Evolutionary conservation across 1,140 invertebrate species (phyloP).

Genomic region (Hirudo medicinalis): DNA sequence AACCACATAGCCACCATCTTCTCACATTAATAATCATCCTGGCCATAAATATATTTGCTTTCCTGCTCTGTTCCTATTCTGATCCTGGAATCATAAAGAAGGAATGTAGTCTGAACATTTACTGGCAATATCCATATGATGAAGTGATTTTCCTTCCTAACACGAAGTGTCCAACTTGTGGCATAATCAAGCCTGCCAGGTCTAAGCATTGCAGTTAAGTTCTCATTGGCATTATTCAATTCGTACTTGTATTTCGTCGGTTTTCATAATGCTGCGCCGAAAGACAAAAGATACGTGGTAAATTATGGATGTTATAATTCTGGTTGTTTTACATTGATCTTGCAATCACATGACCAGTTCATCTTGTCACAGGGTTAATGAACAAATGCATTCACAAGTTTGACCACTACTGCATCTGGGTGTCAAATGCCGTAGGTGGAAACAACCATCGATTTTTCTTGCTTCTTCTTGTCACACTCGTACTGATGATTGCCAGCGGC

Average conservation of each 20-base stretch:
- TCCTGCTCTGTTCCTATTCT: slow-evolving; percentile 15
- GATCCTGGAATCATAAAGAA: slow-evolving; percentile 18
- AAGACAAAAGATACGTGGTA: too few relatives aligned
- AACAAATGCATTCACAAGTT: slow-evolving; percentile 39
- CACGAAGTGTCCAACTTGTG: slow-evolving; percentile 14
- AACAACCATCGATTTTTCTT: slow-evolving; percentile 37
- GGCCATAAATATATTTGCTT: slow-evolving; percentile 15
- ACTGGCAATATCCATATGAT: slow-evolving; percentile 12
- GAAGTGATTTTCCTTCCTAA: slow-evolving; percentile 13
- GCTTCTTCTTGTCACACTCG: slow-evolving; percentile 32
- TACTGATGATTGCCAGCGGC: slow-evolving; percentile 32
- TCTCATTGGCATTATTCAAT: not conserved
- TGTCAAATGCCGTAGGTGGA: slow-evolving; percentile 38
- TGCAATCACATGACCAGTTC: not conserved
- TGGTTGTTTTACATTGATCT: not conserved
- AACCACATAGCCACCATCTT: slow-evolving; percentile 11
- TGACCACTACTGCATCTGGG: slow-evolving; percentile 43
- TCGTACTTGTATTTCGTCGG: too few relatives aligned
- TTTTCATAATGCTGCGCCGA: too few relatives aligned
- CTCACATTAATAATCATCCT: slow-evolving; percentile 12
- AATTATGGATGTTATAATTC: too few relatives aligned
- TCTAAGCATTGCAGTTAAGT: slow-evolving; percentile 23
- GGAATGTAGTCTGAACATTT: not conserved
- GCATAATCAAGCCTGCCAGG: slow-evolving; percentile 18
- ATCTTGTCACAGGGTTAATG: slow-evolving; percentile 32